phyloP scores from a whole-genome alignment of 2,797 vertebrate species.

The Sebastes paucispinis region DNA sequence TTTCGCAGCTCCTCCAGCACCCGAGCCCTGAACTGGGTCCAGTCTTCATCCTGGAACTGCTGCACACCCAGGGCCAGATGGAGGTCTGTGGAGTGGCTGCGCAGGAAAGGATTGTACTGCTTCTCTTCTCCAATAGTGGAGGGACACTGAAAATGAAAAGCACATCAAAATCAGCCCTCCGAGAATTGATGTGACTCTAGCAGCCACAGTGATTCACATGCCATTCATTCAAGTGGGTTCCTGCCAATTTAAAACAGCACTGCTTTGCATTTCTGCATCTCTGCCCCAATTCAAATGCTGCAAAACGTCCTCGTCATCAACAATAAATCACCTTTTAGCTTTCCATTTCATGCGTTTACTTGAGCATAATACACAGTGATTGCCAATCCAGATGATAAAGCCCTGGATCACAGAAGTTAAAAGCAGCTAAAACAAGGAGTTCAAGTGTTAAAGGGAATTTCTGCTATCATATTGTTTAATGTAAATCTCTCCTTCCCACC shows the following conservation, averaged over 20 bases:
- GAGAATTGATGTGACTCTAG: neutral
- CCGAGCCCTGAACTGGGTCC: constrained; percentile 85
- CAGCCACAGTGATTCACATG: neutral
- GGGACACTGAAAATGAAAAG: constrained; percentile 83
- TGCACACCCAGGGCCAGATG: constrained; percentile 88
- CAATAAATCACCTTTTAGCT: neutral
- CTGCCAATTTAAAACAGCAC: neutral
- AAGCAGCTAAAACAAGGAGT: neutral
- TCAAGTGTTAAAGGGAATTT: neutral
- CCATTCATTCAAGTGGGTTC: neutral
- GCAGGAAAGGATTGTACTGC: constrained; percentile 94
- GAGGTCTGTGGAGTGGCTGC: constrained; percentile 87
- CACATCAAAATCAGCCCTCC: neutral
- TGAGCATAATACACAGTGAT: neutral
- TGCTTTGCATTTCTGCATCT: neutral
- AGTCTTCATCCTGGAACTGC: constrained; percentile 81
- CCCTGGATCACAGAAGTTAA: neutral
- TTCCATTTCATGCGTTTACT: neutral
- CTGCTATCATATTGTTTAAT: neutral
- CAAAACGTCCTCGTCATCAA: neutral
- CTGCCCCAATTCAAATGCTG: neutral
- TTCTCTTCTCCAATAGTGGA: constrained; percentile 93
- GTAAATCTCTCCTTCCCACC: neutral
- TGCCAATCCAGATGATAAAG: neutral
- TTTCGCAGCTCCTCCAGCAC: constrained; percentile 90